Percentiles rank a stretch among this genome's conserved stretches.
Evolutionary conservation across 2,797 vertebrate species (phyloP).

Genomic region (Pithecia hirsuta): DNA sequence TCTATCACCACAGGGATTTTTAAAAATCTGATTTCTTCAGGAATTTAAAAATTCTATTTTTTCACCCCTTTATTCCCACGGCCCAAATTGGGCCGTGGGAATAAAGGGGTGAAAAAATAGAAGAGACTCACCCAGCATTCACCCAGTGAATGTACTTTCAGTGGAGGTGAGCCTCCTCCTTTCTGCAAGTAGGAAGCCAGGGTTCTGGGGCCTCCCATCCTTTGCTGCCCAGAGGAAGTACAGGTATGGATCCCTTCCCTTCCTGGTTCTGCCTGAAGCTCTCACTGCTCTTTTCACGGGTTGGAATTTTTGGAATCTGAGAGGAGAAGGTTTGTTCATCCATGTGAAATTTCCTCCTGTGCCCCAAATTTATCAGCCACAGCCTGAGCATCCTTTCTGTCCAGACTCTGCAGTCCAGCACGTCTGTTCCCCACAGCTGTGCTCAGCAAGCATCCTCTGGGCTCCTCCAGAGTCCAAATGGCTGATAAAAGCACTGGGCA

Average conservation of each 20-base stretch:
- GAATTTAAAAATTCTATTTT: background rate
- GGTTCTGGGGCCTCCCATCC: background rate
- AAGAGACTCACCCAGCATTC: background rate
- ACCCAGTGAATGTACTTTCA: background rate
- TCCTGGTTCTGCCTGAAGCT: fast-evolving
- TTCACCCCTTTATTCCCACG: background rate
- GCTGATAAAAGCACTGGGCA: background rate
- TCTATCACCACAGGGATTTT: too few relatives aligned
- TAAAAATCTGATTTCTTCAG: background rate
- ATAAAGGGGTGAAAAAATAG: too few relatives aligned
- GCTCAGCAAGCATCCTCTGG: background rate
- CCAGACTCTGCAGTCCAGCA: fast-evolving
- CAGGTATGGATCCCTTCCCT: fast-evolving
- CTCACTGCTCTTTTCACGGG: background rate
- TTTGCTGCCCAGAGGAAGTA: fast-evolving
- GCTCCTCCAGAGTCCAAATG: background rate
- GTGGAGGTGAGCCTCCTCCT: background rate
- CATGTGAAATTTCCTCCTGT: background rate
- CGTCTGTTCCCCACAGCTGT: background rate
- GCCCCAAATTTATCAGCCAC: fast-evolving
- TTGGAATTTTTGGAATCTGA: background rate
- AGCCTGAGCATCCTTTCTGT: background rate
- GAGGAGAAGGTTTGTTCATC: background rate
- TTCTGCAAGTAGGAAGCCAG: fast-evolving
- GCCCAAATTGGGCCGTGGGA: too few relatives aligned